Conservation (phyloP, 1,140 invertebrate species). For the Ceratosolen fusciceps region DNA sequence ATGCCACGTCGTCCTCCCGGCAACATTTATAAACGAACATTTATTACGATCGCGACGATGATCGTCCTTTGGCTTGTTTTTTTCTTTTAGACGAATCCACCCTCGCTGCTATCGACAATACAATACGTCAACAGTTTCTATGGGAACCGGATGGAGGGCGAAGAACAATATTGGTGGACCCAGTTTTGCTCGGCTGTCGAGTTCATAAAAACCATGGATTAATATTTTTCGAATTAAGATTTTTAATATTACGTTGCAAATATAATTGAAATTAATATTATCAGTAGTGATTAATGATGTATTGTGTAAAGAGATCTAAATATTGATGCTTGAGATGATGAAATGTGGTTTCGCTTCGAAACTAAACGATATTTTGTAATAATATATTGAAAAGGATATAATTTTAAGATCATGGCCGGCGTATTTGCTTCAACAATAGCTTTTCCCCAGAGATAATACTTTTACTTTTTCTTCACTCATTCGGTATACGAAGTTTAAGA, state of each 20-base stretch:
- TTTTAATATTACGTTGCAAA: too few species aligned
- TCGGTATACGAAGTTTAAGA: not conserved
- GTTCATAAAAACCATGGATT: constrained; percentile 99
- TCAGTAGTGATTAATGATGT: constrained; percentile 35
- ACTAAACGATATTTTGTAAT: constrained; percentile 19
- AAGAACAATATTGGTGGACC: constrained; percentile 98
- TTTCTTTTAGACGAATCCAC: constrained; percentile 88
- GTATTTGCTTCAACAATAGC: constrained; percentile 22
- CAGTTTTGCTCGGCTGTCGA: constrained; percentile 97
- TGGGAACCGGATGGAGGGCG: constrained; percentile 85
- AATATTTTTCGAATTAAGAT: constrained; percentile 64
- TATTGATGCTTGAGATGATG: constrained; percentile 32
- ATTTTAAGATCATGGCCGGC: constrained; percentile 9
- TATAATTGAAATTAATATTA: constrained; percentile 36
- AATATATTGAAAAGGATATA: constrained; percentile 2
- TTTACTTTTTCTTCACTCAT: constrained; percentile 16
- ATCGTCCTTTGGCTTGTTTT: constrained; percentile 5
- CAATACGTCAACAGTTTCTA: constrained; percentile 97
- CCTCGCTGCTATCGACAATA: constrained; percentile 93
- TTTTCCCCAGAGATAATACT: constrained; percentile 10
- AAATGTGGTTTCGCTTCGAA: too few species aligned
- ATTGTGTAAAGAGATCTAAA: constrained; percentile 42
- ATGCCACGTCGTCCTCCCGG: too few species aligned
- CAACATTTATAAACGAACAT: too few species aligned
- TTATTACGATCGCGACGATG: too few species aligned